These are phyloP conservation scores for Cheirogaleus medius DNA, from an alignment of 2,113 vertebrate species.

Conservation along the genomic window DNA sequence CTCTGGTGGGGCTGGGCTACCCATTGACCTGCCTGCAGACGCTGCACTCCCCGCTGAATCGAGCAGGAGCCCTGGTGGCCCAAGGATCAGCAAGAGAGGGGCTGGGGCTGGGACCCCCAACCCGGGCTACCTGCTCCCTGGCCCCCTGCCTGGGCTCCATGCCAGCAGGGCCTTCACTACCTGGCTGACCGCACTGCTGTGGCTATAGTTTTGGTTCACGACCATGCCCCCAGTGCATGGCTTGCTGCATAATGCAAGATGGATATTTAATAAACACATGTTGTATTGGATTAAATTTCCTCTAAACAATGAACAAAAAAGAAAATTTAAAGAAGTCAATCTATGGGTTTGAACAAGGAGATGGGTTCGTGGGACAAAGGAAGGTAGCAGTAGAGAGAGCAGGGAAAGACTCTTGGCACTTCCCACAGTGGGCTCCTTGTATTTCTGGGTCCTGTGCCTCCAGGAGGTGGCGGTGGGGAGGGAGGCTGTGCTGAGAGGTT, in stretches of 20 bases:
- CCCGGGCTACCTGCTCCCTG: too few relatives aligned
- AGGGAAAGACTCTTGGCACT: too few relatives aligned
- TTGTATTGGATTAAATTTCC: background rate
- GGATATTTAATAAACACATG: background rate
- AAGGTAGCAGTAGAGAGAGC: background rate
- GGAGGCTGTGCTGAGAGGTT: background rate
- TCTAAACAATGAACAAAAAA: background rate
- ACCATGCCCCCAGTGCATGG: background rate
- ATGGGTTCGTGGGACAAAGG: background rate
- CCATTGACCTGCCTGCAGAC: background rate
- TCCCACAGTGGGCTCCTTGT: fast-evolving
- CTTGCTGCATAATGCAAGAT: background rate
- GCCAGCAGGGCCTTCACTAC: too few relatives aligned
- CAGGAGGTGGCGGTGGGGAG: background rate
- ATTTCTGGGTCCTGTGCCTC: background rate
- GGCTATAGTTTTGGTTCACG: background rate
- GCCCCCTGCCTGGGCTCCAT: fast-evolving
- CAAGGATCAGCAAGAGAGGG: background rate
- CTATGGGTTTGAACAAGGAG: background rate
- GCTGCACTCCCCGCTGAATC: too few relatives aligned
- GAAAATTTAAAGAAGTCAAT: background rate
- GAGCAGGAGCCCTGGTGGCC: background rate
- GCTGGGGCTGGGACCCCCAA: fast-evolving
- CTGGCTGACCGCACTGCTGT: too few relatives aligned
- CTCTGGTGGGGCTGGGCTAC: background rate